phyloP scores from a whole-genome alignment of 2,888 invertebrate species.

The Tenthredo scrophulariae region DNA sequence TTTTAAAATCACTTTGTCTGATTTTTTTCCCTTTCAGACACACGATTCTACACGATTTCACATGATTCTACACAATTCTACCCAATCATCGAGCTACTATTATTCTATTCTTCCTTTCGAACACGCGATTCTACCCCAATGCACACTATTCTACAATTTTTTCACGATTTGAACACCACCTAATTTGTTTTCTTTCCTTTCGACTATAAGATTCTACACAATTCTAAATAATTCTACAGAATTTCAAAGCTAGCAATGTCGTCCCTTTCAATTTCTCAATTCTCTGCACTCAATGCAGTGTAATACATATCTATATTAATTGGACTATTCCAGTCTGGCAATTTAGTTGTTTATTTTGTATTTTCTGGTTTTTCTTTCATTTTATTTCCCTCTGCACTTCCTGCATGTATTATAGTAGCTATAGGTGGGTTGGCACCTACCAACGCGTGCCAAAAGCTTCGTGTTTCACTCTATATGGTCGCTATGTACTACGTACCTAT shows the following conservation, averaged over 20 bases:
- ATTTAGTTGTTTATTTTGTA: neutral
- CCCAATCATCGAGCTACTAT: neutral
- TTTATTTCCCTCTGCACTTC: neutral
- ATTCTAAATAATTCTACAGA: neutral
- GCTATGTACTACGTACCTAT: slow-evolving; percentile 9
- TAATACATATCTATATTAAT: neutral
- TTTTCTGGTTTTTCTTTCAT: neutral
- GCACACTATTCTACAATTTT: neutral
- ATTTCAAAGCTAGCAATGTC: too few species aligned
- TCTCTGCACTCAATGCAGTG: too few species aligned
- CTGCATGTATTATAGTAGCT: neutral
- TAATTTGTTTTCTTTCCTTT: neutral
- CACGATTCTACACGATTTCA: neutral
- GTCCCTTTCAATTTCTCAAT: neutral
- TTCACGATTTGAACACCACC: neutral
- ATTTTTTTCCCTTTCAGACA: neutral
- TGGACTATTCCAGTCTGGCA: neutral
- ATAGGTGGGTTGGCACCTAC: slow-evolving; percentile 4
- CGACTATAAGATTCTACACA: neutral
- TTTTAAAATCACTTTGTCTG: too few species aligned
- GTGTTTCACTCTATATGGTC: slow-evolving; percentile 30
- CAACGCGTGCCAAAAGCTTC: slow-evolving; percentile 31
- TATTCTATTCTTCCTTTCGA: too few species aligned
- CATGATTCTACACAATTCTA: neutral
- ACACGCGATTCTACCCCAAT: neutral